phyloP scores from a whole-genome alignment of 2,797 vertebrate genomes.

The Sphenopsis melanotis region DNA sequence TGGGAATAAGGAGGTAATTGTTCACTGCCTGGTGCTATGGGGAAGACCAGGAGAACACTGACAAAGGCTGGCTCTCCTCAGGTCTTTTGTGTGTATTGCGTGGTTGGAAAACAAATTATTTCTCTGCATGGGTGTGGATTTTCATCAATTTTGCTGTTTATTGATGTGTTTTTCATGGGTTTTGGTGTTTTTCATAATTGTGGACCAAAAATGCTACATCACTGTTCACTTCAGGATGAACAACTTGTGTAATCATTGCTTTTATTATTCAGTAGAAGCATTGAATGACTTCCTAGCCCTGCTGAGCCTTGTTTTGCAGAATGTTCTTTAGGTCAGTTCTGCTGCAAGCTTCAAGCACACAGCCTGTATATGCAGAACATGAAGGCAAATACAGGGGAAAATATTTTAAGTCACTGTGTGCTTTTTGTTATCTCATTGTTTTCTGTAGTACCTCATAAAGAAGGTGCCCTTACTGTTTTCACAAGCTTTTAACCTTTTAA shows the following conservation, averaged over 20 bases:
- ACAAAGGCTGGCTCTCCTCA: not conserved
- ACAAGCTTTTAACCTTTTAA: not conserved
- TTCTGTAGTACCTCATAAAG: not conserved
- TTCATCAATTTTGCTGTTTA: not conserved
- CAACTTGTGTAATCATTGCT: not conserved
- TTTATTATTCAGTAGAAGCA: not conserved
- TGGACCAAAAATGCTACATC: not conserved
- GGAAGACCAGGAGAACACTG: not conserved
- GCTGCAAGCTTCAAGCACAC: not conserved
- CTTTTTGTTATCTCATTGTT: not conserved
- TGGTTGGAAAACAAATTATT: not conserved
- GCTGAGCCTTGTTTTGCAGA: not conserved
- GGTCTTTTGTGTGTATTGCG: not conserved
- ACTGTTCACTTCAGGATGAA: not conserved
- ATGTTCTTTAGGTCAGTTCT: not conserved
- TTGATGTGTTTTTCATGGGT: not conserved
- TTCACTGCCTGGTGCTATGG: fast-evolving
- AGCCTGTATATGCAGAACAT: not conserved
- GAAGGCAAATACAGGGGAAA: not conserved
- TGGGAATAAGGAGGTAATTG: not conserved
- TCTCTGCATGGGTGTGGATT: not conserved
- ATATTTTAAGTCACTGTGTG: not conserved
- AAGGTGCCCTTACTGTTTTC: not conserved
- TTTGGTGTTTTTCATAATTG: not conserved
- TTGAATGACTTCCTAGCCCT: not conserved